phyloP scores from a whole-genome alignment of 2,888 invertebrate species.

The Leucophenga montana region DNA sequence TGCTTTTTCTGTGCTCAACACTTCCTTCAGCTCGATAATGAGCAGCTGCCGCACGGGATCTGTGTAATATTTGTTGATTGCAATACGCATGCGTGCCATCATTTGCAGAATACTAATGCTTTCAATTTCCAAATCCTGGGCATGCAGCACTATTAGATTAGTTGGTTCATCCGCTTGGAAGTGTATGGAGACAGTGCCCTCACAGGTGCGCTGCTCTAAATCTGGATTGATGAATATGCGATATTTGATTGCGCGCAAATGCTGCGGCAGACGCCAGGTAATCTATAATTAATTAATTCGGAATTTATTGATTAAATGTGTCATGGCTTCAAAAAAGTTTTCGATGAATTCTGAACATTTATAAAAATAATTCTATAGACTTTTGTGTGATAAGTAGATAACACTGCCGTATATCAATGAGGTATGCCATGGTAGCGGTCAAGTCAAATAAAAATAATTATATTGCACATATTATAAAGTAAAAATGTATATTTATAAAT shows the following conservation, averaged over 20 bases:
- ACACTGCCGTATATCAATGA: too few species aligned
- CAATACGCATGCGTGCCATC: conserved; percentile 67
- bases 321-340: background rate
- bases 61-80: conserved; percentile 51
- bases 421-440: too few species aligned
- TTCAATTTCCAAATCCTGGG: conserved; percentile 58
- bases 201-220: conserved; percentile 51
- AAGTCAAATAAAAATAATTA: too few species aligned
- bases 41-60: conserved; percentile 72
- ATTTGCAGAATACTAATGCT: conserved; percentile 63
- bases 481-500: background rate
- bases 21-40: conserved; percentile 68
- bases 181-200: conserved; percentile 66
- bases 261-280: conserved; percentile 61
- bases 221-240: conserved; percentile 61
- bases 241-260: conserved; percentile 61
- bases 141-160: conserved; percentile 65
- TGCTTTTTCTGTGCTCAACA: conserved; percentile 65
- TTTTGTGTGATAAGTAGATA: too few species aligned
- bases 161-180: conserved; percentile 54
- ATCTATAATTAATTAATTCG: conserved; percentile 49
- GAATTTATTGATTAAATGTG: background rate
- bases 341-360: background rate
- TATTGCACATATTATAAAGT: background rate
- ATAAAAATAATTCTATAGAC: too few species aligned